A percentile compares a stretch with the other conserved stretches of the same genome.
Evolutionary conservation across 2,888 invertebrate species (phyloP).

Genomic region (Ditula angustiorana): DNA sequence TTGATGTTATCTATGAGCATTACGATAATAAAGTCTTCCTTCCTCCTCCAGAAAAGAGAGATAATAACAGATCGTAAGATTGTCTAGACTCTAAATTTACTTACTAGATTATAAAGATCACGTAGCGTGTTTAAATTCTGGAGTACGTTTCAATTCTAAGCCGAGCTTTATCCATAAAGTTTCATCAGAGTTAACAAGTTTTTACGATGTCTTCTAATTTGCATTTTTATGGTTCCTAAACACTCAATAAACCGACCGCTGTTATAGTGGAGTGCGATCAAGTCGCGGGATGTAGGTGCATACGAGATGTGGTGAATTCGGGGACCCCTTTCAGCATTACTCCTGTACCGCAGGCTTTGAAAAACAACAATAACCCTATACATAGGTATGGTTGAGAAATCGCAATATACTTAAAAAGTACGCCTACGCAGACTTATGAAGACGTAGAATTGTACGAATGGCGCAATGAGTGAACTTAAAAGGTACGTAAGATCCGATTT

Average conservation of each 20-base stretch:
- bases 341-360: conserved; percentile 68
- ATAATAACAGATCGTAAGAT: neutral
- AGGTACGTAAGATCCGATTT: too few relatives aligned
- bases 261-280: conserved; percentile 66
- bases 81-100: conserved; percentile 57
- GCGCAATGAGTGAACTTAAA: too few relatives aligned
- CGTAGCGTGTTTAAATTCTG: neutral
- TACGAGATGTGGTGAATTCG: conserved; percentile 61
- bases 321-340: conserved; percentile 69
- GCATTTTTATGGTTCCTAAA: conserved; percentile 81
- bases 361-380: conserved; percentile 81
- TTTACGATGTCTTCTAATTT: conserved; percentile 56
- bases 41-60: neutral
- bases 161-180: conserved; percentile 42
- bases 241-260: conserved; percentile 74
- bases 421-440: conserved; percentile 57
- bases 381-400: conserved; percentile 73
- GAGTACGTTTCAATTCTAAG: neutral
- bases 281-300: conserved; percentile 64
- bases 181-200: conserved; percentile 57
- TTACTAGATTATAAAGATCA: conserved; percentile 28
- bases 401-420: conserved; percentile 80
- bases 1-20: conserved; percentile 65
- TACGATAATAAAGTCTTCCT: conserved; percentile 8
- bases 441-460: conserved; percentile 44